Conservation (phyloP, 2,888 invertebrate species). For the Luperina nickerlii region DNA sequence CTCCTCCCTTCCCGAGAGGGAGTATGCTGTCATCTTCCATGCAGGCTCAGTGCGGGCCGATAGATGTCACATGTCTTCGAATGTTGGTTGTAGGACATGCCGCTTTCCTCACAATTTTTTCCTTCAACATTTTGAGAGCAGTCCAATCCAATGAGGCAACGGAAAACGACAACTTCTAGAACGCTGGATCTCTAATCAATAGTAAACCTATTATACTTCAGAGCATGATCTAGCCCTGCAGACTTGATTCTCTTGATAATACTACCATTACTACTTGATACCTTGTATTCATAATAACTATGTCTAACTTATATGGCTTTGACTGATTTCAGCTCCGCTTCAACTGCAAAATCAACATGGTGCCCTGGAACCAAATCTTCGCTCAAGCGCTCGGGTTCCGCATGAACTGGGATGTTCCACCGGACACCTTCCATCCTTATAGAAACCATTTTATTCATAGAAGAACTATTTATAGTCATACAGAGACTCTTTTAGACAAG, state of each 20-base stretch:
- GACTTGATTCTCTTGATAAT: background rate
- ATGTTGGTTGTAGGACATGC: too few species aligned
- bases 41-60: too few species aligned
- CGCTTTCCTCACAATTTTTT: background rate
- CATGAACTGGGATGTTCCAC: slow-evolving; percentile 92
- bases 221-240: background rate
- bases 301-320: background rate
- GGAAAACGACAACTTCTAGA: background rate
- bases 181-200: background rate
- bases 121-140: background rate
- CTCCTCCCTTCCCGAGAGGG: too few species aligned
- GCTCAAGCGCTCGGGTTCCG: slow-evolving; percentile 93
- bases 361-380: slow-evolving; percentile 92
- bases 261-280: background rate
- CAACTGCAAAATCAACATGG: slow-evolving; percentile 93
- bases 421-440: slow-evolving; percentile 86
- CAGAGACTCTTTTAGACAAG: slow-evolving; percentile 91
- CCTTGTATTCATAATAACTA: background rate
- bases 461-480: slow-evolving; percentile 90
- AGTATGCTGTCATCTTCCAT: too few species aligned
- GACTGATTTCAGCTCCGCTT: slow-evolving; percentile 91
- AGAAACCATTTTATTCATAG: slow-evolving; percentile 89
- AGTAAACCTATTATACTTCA: too few species aligned
- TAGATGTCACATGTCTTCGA: too few species aligned
- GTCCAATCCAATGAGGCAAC: background rate